These are phyloP conservation scores for Athene cunicularia DNA, from an alignment of 2,113 vertebrate species.

Conservation along the genomic window DNA sequence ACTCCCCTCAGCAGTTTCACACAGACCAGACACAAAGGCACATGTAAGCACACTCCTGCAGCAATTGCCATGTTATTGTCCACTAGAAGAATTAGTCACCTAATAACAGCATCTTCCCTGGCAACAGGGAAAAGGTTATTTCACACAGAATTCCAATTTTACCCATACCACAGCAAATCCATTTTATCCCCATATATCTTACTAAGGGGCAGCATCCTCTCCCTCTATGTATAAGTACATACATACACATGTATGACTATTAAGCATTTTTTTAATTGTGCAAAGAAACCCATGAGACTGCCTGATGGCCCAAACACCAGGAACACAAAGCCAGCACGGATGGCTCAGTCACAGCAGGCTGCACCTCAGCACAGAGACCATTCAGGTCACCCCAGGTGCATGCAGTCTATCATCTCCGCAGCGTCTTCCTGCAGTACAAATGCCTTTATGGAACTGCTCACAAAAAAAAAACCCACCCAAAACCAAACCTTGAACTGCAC, in stretches of 20 bases:
- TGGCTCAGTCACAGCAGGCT: background rate
- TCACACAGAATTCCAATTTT: background rate
- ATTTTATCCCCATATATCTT: background rate
- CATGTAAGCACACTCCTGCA: background rate
- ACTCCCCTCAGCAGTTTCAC: background rate
- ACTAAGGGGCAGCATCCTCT: background rate
- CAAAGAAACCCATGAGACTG: background rate
- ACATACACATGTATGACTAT: background rate
- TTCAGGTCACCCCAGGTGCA: background rate
- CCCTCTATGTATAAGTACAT: background rate
- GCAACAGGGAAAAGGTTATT: background rate
- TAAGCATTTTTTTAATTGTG: background rate
- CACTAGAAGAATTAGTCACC: background rate
- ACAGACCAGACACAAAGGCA: background rate
- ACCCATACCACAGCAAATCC: background rate
- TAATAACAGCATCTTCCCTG: background rate
- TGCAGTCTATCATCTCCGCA: fast-evolving
- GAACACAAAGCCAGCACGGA: background rate
- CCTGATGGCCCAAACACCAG: background rate
- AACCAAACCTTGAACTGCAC: background rate
- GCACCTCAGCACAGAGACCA: background rate
- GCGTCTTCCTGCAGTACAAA: background rate
- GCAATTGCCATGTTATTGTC: background rate
- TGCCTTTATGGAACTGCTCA: background rate
- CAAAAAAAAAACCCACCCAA: background rate